Evolutionary conservation across 2,113 vertebrate species (phyloP), one percentile per base, ranked within the genome.

Genomic region (Cettia cetti): DNA sequence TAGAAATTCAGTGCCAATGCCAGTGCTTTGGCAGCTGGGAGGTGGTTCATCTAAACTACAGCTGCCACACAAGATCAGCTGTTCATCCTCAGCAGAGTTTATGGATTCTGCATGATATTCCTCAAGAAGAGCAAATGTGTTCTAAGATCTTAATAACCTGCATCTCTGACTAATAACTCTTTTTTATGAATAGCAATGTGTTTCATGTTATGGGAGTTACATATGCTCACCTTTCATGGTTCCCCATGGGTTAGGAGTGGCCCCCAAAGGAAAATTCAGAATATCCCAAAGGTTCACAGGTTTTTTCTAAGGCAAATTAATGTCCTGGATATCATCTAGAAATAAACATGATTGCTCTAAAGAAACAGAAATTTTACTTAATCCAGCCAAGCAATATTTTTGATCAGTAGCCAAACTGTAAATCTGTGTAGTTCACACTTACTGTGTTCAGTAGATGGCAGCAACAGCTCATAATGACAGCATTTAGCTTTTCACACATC

Each of bases 401-500:
- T 39, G 35, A 31, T 69, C 30, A 26, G 39, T 52, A 74, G 10
- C 56, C 26, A 50, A 47, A 57, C 5, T 15, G 8, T 63, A 68
- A 53, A 61, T 70, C 28, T 45, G 16, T 63, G 50, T 59, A 27
- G 33, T 70, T 40, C 14, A 5, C 59, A 57, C 45, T 40, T 42
- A 42, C 40, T 44, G 26, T 79, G 50, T 47, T 94, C 97, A 90
- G 54, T 68, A 97, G 97, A 68, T 96, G 96, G 92, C 95, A 96
- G 93, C 78, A 97, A 47, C 42, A 86, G 50, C 63, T 97, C 90
- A 79, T 92, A 72, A 70, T 83, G 95, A 19, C 53, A 78, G 2
- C 72, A 42, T 50, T 85, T 60, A 87, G 6, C 16, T 79, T 78
- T 80, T 22, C 49, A 66, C 18, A 56, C 42, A 27, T n/a, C 11